Percentiles rank a stretch among this genome's conserved stretches.
Conservation (phyloP, 2,888 invertebrate species). For the Dichetophora obliterata region DNA sequence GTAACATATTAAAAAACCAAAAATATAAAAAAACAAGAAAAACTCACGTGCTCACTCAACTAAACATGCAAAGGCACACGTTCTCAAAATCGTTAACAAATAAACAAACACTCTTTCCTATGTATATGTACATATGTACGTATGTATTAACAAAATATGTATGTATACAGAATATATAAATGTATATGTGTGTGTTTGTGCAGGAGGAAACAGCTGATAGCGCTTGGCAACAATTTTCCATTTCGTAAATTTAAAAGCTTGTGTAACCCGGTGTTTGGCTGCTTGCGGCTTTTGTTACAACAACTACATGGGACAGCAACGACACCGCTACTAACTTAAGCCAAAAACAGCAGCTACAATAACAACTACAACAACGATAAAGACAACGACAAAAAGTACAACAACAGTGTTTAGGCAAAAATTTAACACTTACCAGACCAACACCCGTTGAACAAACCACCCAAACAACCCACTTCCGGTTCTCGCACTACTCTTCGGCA, state of each 20-base stretch:
- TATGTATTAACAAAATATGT: slow-evolving; percentile 12
- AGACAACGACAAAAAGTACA: background rate
- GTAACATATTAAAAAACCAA: too few species aligned
- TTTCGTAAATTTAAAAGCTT: slow-evolving; percentile 39
- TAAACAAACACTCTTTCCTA: background rate
- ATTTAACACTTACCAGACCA: slow-evolving; percentile 23
- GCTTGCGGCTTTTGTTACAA: slow-evolving; percentile 21
- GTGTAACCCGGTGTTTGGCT: slow-evolving; percentile 28
- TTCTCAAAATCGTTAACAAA: background rate
- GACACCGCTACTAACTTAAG: background rate
- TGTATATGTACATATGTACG: background rate
- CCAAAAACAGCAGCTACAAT: slow-evolving; percentile 8
- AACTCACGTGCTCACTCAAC: slow-evolving; percentile 19
- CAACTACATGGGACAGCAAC: slow-evolving; percentile 1
- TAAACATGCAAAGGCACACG: background rate
- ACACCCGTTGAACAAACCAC: background rate
- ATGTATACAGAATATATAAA: background rate
- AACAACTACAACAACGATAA: slow-evolving; percentile 6
- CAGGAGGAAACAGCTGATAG: slow-evolving; percentile 47
- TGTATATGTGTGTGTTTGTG: background rate
- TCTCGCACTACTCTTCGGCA: background rate
- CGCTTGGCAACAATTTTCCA: slow-evolving; percentile 55
- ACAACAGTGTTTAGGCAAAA: slow-evolving; percentile 3
- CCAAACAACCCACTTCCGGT: background rate
- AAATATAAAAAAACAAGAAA: background rate